Evolutionary conservation across 2,888 invertebrate species (phyloP).

Genomic region (Rhodophaea formosa): DNA sequence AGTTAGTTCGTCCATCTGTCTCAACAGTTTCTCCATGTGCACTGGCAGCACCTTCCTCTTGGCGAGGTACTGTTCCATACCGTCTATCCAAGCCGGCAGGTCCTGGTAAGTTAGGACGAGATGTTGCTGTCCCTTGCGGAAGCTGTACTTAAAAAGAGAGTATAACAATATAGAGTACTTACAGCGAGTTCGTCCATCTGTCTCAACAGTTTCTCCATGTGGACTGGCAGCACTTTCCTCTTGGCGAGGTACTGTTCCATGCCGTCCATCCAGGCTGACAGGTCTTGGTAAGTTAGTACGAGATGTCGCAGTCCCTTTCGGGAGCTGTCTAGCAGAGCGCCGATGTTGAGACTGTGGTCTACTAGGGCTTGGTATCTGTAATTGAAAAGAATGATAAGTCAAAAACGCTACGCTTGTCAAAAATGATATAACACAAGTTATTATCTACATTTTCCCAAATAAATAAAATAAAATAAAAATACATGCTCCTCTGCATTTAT

Average conservation of each 20-base stretch:
- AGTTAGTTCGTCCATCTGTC: slow-evolving; percentile 96
- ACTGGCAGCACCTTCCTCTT: slow-evolving; percentile 92
- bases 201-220: slow-evolving; percentile 93
- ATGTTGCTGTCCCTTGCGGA: no score
- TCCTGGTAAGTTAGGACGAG: no score
- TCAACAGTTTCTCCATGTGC: no score
- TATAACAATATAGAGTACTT: slow-evolving; percentile 43
- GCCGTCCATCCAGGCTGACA: slow-evolving; percentile 96
- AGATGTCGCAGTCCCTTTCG: slow-evolving; percentile 93
- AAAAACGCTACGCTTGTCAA: no score
- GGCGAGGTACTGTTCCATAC: slow-evolving; percentile 90
- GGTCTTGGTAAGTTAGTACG: slow-evolving; percentile 94
- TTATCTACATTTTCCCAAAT: no score
- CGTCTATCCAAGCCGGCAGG: slow-evolving; percentile 97
- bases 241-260: slow-evolving; percentile 91
- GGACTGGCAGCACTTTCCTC: slow-evolving; percentile 92
- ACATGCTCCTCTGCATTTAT: no score
- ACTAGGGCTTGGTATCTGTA: slow-evolving; percentile 88
- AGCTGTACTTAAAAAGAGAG: no score
- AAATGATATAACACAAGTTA: no score
- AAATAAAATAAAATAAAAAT: no score
- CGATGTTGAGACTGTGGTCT: slow-evolving; percentile 91
- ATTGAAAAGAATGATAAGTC: neutral
- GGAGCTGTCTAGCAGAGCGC: slow-evolving; percentile 90
- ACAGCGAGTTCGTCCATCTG: slow-evolving; percentile 96